Evolutionary conservation across 2,113 vertebrate genomes (phyloP), one percentile per base, ranked within the genome.

Genomic region (Neotragus pygmaeus): DNA sequence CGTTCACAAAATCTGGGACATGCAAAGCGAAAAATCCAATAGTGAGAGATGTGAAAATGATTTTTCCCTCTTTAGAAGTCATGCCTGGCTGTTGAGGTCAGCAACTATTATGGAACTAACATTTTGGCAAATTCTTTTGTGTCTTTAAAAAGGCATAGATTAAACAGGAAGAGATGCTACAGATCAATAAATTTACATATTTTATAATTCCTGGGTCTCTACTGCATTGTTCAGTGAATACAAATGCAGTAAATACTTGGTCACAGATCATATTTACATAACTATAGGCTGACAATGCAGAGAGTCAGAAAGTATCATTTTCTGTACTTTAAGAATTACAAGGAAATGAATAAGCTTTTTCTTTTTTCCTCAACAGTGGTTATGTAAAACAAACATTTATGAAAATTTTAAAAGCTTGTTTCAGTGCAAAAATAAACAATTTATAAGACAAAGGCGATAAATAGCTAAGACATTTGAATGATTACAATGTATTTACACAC

Each of bases 381-480:
- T 62, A 33, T 53, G 16, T 62, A 82, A 97, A 96, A 82, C 12
- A 92, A 91, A 85, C 73, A 93, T 83, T 91, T 93, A 45, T 49
- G 36, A 19, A 62, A 58, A 62, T 58, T 88, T 91, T 13, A 70
- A 88, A 91, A 88, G 6, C 13, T 70, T 78, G 11, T 66, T 91
- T 93, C n/a, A 95, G 33, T 86, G 30, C 15, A 88, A 91, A 94
- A 98, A 97, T 53, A 97, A 96, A 95, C 88, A 90, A 45, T 97
- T 96, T 83, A 23, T 2, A 96, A 98, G 95, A 73, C 62, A 97
- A 96, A 98, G 64, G 94, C 92, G 14, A 73, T n/a, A 55, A 97
- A 94, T 92, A 92, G 85, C 97, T 98, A 97, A 98, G 73, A 94
- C 91, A 97, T 81, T 88, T 97, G 95, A 98, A 93, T 96, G 97